phyloP scores from a whole-genome alignment of 2,113 vertebrate genomes.

The Hystrix cristata region DNA sequence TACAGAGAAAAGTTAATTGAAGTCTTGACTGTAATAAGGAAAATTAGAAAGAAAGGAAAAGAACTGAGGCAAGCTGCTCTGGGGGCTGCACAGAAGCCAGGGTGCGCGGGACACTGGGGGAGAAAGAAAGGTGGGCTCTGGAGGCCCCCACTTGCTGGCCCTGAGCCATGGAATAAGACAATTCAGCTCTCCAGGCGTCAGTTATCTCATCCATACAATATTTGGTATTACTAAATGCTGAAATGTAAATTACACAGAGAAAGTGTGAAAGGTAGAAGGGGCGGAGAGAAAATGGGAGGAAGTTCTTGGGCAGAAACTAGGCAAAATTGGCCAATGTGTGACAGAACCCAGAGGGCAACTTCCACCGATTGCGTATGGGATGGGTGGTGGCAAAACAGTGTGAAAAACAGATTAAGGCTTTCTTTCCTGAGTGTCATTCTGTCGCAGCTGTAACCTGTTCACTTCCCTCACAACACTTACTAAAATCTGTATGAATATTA shows the following conservation, averaged over 20 bases:
- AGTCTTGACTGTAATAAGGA: conserved; percentile 75
- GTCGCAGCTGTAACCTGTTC: background rate
- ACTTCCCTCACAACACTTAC: background rate
- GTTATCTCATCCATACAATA: background rate
- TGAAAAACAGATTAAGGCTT: background rate
- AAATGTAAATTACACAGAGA: background rate
- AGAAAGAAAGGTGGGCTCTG: background rate
- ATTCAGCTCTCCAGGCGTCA: background rate
- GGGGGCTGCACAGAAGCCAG: background rate
- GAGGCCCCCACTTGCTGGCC: background rate
- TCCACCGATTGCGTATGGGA: background rate
- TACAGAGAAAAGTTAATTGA: conserved; percentile 84
- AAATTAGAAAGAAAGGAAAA: conserved; percentile 32
- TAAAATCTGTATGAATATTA: background rate
- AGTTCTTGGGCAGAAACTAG: background rate
- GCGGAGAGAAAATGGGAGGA: background rate
- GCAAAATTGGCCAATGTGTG: background rate
- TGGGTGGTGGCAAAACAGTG: background rate
- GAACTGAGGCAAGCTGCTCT: conserved; percentile 5
- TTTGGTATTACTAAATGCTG: background rate
- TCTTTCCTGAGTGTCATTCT: background rate
- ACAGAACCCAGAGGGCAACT: background rate
- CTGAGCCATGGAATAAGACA: rapidly evolving
- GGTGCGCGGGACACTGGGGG: background rate
- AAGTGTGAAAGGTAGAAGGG: conserved; percentile 33